A percentile compares a stretch with the other conserved stretches of the same genome.
Evolutionary conservation across 1,140 invertebrate species (phyloP).

Genomic region (Drosophila ananassae): DNA sequence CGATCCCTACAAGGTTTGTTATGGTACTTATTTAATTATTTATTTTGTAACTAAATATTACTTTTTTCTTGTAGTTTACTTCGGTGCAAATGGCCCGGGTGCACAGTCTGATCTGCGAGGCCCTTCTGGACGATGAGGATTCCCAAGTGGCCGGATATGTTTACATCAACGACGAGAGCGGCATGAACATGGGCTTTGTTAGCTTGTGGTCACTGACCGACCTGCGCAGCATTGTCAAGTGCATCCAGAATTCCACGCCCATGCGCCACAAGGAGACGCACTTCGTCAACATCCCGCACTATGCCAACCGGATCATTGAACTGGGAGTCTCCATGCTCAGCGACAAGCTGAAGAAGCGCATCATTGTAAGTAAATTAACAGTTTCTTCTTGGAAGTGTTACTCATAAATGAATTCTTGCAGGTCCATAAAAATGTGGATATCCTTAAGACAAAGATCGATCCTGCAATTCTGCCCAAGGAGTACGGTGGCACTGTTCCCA

Average conservation of each 20-base stretch:
- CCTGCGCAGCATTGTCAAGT: constrained; percentile 90
- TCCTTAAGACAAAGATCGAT: constrained; percentile 88
- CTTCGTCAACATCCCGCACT: constrained; percentile 92
- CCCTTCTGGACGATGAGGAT: constrained; percentile 91
- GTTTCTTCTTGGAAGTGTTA: too few species aligned
- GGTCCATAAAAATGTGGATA: constrained; percentile 85
- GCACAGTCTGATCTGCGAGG: constrained; percentile 90
- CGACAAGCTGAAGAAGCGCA: constrained; percentile 91
- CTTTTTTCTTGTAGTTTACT: constrained; percentile 84
- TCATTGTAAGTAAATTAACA: constrained; percentile 86
- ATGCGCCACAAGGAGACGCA: constrained; percentile 94
- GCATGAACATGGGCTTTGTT: constrained; percentile 92
- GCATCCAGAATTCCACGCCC: constrained; percentile 94
- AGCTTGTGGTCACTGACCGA: constrained; percentile 92
- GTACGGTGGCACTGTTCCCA: constrained; percentile 91
- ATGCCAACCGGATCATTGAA: constrained; percentile 91
- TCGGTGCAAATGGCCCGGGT: constrained; percentile 90
- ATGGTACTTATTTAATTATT: constrained; percentile 55
- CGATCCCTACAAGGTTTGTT: constrained; percentile 87
- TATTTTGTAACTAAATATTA: not conserved
- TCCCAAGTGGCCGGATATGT: constrained; percentile 91
- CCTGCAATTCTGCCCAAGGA: constrained; percentile 92
- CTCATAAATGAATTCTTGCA: not conserved
- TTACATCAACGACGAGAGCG: constrained; percentile 93
- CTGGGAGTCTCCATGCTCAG: constrained; percentile 91